Percentiles rank a stretch among this genome's conserved stretches.
phyloP scores from a whole-genome alignment of 2,888 invertebrate species.

The Bimastos eiseni region DNA sequence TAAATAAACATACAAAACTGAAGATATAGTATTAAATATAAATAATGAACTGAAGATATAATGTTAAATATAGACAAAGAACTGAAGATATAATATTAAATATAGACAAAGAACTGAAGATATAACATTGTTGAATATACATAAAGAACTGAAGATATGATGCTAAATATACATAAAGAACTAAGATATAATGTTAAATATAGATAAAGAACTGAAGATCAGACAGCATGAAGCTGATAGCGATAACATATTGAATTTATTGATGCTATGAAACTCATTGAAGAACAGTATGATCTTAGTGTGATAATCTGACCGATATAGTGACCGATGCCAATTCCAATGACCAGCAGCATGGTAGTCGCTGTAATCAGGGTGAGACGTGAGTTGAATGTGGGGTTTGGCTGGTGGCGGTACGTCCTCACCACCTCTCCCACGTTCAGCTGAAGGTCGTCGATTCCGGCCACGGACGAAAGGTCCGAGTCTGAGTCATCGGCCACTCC shows the following conservation, averaged over 20 bases:
- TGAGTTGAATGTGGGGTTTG: conserved; percentile 40
- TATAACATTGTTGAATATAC: too few species aligned
- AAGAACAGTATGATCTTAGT: not conserved
- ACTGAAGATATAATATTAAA: too few species aligned
- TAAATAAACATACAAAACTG: too few species aligned
- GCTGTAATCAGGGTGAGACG: conserved; percentile 36
- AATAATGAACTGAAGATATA: too few species aligned
- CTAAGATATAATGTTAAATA: too few species aligned
- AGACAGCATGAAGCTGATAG: not conserved
- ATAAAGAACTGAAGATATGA: too few species aligned
- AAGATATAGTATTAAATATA: too few species aligned
- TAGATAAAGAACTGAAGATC: not conserved
- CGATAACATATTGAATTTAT: not conserved
- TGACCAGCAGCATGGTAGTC: conserved; percentile 36
- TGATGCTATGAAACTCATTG: too few species aligned
- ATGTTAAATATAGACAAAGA: too few species aligned
- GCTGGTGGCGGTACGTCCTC: conserved; percentile 41
- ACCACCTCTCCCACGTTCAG: conserved; percentile 38
- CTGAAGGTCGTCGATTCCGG: conserved; percentile 37
- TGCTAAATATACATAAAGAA: too few species aligned
- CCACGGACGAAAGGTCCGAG: conserved; percentile 36
- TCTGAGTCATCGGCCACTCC: conserved; percentile 43
- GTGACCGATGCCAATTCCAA: conserved; percentile 43
- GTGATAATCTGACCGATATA: conserved; percentile 38
- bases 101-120: too few species aligned